Conservation (phyloP, 1,140 invertebrate species). For the Cydia fagiglandana region DNA sequence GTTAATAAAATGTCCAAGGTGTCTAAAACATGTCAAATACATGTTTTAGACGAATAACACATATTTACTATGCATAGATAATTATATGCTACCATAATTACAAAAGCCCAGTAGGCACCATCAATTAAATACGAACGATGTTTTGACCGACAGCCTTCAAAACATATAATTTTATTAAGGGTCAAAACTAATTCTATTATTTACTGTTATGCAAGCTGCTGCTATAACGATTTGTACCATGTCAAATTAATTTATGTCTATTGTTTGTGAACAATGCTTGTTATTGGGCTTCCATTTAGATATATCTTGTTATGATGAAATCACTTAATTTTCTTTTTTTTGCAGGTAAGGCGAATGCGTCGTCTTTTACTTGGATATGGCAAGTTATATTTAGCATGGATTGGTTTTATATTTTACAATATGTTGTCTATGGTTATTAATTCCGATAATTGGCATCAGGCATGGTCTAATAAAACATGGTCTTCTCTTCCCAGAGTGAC, state of each 20-base stretch:
- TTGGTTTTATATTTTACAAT: background rate
- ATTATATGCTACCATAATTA: background rate
- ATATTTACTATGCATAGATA: background rate
- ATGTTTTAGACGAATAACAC: too few species aligned
- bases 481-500: too few species aligned
- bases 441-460: too few species aligned
- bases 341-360: constrained; percentile 9
- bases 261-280: constrained; percentile 18
- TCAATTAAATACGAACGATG: background rate
- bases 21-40: too few species aligned
- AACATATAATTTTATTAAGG: constrained; percentile 14
- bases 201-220: background rate
- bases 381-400: background rate
- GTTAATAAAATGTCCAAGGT: too few species aligned
- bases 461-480: too few species aligned
- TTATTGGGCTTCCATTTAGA: constrained; percentile 19
- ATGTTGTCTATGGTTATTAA: background rate
- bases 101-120: background rate
- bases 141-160: background rate
- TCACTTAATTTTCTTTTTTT: background rate
- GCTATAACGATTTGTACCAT: background rate
- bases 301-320: constrained; percentile 17
- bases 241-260: background rate
- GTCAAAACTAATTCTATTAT: constrained; percentile 1
- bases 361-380: background rate